Evolutionary conservation across 2,113 vertebrate genomes (phyloP), one percentile per base, ranked within the genome.

Genomic region (Falco punctatus): DNA sequence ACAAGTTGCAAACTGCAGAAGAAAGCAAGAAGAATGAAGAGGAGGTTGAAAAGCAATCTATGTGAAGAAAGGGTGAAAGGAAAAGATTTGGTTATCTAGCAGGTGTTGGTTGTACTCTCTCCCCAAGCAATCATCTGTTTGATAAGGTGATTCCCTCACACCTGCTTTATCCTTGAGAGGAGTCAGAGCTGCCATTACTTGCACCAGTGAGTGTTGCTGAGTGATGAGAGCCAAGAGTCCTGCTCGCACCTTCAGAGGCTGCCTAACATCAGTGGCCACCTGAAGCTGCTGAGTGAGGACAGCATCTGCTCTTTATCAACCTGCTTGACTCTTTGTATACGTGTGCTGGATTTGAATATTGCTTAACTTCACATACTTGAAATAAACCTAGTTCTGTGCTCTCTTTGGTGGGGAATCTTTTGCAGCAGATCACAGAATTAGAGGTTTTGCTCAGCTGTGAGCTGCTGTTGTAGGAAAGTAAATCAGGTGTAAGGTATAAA

Each of bases 161-260:
- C 33, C 28, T 84, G 13, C 69, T 78, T 71, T 5, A 9, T 74
- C 55, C 26, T 22, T 64, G 21, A 55, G 49, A 57, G 48, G 22
- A 86, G 2, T 18, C 6, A 2, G 15, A 82, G 52, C 30, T 75
- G 74, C 44, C 23, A 4, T 59, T 4, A 0, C 13, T 54, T 86
- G 54, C 3, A 1, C 59, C 22, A n/a, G 55, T 0, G 0, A 33
- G 26, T 28, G 27, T 40, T 71, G 51, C 46, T 58, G 51, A 66
- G 51, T 44, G 17, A 19, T 77, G 55, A 66, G 48, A 66, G 9
- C 40, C 49, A 17, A 27, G 52, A 80, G 58, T 77, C n/a, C 54
- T 61, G 30, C 30, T 74, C 4, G 1, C 15, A 3, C 15, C n/a
- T 85, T 28, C 49, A 77, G 58, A 61, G 24, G 38, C 91, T 78